phyloP scores from a whole-genome alignment of 2,797 vertebrate genomes.

The Helarctos malayanus region DNA sequence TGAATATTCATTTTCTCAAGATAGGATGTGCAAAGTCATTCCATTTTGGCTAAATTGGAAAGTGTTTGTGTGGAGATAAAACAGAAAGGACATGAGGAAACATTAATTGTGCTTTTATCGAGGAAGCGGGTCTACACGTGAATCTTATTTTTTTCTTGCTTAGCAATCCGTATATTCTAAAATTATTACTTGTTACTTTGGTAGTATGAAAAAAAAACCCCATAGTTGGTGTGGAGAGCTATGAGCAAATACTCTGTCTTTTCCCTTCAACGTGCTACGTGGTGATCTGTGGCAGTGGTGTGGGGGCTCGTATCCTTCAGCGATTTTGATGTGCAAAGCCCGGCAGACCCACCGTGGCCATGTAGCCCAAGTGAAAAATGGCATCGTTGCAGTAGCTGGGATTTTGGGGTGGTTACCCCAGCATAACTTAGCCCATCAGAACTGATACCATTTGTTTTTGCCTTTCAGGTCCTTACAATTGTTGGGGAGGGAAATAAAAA shows the following conservation, averaged over 20 bases:
- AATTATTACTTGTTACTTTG: conserved; percentile 39
- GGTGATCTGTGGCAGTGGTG: background rate
- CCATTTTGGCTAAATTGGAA: conserved; percentile 46
- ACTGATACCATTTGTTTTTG: background rate
- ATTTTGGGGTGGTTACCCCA: background rate
- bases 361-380: background rate
- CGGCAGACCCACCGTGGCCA: no score
- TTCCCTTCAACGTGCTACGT: background rate
- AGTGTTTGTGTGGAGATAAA: background rate
- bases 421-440: background rate
- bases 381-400: background rate
- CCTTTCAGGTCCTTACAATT: background rate
- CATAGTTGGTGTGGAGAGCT: background rate
- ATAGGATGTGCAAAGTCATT: background rate
- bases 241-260: background rate
- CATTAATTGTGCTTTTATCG: conserved; percentile 60
- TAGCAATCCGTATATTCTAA: conserved; percentile 60
- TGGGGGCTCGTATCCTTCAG: background rate
- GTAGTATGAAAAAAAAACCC: background rate
- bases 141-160: conserved; percentile 39
- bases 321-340: background rate
- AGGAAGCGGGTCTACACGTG: background rate
- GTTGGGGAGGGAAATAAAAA: background rate
- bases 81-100: conserved; percentile 17
- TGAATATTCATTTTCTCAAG: conserved; percentile 51